Percentiles rank a stretch among this genome's conserved stretches.
Evolutionary conservation across 1,140 invertebrate genomes (phyloP).

Genomic region (Ceratina japonica): DNA sequence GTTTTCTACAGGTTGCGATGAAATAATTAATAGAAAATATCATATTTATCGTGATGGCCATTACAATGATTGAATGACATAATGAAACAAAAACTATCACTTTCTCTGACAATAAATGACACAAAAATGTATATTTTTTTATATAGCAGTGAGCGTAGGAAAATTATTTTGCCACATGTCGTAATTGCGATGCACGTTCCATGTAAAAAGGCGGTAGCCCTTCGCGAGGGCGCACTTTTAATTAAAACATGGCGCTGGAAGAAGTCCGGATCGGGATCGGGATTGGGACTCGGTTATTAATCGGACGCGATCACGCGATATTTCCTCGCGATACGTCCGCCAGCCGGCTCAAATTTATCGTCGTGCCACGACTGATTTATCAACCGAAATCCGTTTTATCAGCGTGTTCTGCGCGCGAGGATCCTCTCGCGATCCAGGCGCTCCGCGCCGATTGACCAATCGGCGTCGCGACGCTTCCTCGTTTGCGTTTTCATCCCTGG

Average conservation of each 20-base stretch:
- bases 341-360: constrained; percentile 58
- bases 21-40: no score
- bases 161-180: no score
- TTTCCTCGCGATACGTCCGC: constrained; percentile 60
- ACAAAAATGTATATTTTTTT: no score
- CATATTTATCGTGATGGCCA: no score
- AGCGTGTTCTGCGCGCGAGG: constrained; percentile 45
- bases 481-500: neutral
- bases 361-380: constrained; percentile 56
- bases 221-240: constrained; percentile 20
- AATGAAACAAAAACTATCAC: no score
- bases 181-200: neutral
- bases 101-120: no score
- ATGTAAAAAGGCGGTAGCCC: neutral
- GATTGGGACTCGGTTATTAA: constrained; percentile 55
- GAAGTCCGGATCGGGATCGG: constrained; percentile 26
- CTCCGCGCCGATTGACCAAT: constrained; percentile 48
- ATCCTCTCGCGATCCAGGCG: constrained; percentile 52
- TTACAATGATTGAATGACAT: no score
- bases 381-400: constrained; percentile 60
- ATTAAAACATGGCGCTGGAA: constrained; percentile 58
- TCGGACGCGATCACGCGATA: constrained; percentile 65
- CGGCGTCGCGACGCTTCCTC: neutral
- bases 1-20: no score
- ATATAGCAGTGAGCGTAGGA: no score